Base-by-base conservation (phyloP, 2,888 invertebrate genomes). In the Hermaeophaga mercurialis region DNA sequence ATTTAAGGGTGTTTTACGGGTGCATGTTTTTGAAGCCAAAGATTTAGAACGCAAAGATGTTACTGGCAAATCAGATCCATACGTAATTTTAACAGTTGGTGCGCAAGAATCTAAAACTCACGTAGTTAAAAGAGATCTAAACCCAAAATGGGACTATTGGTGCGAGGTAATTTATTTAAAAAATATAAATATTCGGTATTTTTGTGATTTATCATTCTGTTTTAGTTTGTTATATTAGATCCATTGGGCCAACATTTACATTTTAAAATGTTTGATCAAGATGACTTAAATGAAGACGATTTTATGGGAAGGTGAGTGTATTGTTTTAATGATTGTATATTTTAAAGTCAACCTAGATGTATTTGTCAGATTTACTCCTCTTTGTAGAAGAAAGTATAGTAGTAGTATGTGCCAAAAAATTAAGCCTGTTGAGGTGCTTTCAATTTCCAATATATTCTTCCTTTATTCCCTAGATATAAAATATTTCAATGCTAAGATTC, bases 71-170 rank as follows among this genome's bases (percentile, higher is more conserved):
- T 96, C 95, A 0, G 97, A 98, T 83, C 97, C 97, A 3, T 98
- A 97, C 77, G 91, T 90, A 38, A 84, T 94, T 48, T 83, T 94
- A 73, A 86, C 85, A 72, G 91, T 98, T 57, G 97, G 96, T 46
- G 90, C 94, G 0, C 92, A 95, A 78, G 88, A 90, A 76, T 94
- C 90, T 80, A 88, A 88, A 77, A 96, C 97, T 0, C 89, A 90
- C 75, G 91, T 91, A 38, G 92, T 97, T 66, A 90, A 94, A 75
- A 94, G 93, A 75, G 89, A 90, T 62, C 84, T 97, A 28, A 90
- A 94, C 80, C 98, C 98, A 6, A 89, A 90, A 66, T 98, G 97
- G 96, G 94, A 97, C 78, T 94, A 84, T 78, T 93, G 91, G 86
- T 97, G 96, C 75, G 97, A 98, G 91, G 95, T 96, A 80, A 75